phyloP scores from a whole-genome alignment of 2,888 invertebrate genomes.

The Drosophila borealis region DNA sequence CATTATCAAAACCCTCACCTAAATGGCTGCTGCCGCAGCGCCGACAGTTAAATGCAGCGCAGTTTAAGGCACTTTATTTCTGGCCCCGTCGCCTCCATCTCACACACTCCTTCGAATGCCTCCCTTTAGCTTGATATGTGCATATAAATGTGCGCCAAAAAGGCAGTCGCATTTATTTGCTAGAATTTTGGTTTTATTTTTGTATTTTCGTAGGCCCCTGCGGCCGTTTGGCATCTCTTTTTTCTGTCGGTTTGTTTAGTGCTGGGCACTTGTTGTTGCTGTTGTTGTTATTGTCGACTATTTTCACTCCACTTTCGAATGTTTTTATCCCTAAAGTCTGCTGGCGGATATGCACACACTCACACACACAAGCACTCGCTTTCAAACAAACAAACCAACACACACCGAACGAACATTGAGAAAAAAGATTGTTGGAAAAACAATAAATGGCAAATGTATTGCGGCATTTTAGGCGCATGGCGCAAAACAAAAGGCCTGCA shows the following conservation, averaged over 20 bases:
- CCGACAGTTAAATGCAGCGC: slow-evolving; percentile 54
- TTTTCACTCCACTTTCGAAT: slow-evolving; percentile 74
- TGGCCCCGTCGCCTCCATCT: not conserved
- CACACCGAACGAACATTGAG: slow-evolving; percentile 33
- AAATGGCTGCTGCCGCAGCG: slow-evolving; percentile 12
- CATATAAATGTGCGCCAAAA: slow-evolving; percentile 41
- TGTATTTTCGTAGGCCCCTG: slow-evolving; percentile 31
- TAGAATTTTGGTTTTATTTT: slow-evolving; percentile 52
- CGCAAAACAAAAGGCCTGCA: slow-evolving; percentile 66
- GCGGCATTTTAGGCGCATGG: slow-evolving; percentile 75
- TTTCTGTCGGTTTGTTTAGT: slow-evolving; percentile 36
- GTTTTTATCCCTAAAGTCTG: slow-evolving; percentile 78
- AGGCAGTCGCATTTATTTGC: slow-evolving; percentile 60
- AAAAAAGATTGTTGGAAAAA: slow-evolving; percentile 71
- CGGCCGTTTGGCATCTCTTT: slow-evolving; percentile 40
- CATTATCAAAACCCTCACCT: slow-evolving; percentile 30
- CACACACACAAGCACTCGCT: slow-evolving; percentile 7
- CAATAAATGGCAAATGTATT: slow-evolving; percentile 78
- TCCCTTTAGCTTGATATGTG: not conserved
- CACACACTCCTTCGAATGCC: not conserved
- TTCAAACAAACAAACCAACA: slow-evolving; percentile 33
- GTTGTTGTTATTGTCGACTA: slow-evolving; percentile 57
- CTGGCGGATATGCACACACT: slow-evolving; percentile 73
- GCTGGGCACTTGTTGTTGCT: slow-evolving; percentile 31
- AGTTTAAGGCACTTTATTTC: slow-evolving; percentile 40